Percentiles rank a stretch among this genome's conserved stretches.
These are phyloP conservation scores for Pandemis heparana DNA, from an alignment of 2,888 invertebrate genomes.

Conservation along the genomic window DNA sequence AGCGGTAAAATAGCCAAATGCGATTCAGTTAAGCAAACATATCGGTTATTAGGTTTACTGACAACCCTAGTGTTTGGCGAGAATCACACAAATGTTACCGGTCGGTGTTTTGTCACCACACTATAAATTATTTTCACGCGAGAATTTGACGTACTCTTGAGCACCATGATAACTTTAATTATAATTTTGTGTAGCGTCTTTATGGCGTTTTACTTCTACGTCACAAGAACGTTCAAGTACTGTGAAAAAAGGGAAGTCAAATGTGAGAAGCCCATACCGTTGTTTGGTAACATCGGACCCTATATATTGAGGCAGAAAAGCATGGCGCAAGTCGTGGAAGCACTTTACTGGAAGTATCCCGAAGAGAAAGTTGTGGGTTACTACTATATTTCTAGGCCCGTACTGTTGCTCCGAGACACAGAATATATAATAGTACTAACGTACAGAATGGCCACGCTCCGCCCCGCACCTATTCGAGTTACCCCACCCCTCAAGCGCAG, in stretches of 20 bases:
- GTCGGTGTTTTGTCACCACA: too few relatives aligned
- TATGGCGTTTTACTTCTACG: conserved; percentile 21
- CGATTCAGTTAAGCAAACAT: too few relatives aligned
- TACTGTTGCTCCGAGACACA: too few relatives aligned
- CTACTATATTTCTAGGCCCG: conserved; percentile 27
- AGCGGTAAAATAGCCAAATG: too few relatives aligned
- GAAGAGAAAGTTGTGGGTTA: conserved; percentile 35
- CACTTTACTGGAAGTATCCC: conserved; percentile 27
- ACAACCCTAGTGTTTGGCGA: too few relatives aligned
- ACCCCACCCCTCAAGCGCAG: too few relatives aligned
- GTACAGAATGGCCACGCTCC: too few relatives aligned
- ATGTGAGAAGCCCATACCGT: conserved; percentile 23
- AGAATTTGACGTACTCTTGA: not conserved
- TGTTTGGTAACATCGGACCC: conserved; percentile 24
- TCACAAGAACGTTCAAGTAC: conserved; percentile 27
- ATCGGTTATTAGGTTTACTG: too few relatives aligned
- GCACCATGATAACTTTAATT: conserved; percentile 2
- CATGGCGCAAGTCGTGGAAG: conserved; percentile 18
- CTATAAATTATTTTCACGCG: too few relatives aligned
- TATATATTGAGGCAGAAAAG: conserved; percentile 20
- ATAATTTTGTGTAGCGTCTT: conserved; percentile 5
- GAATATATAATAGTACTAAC: too few relatives aligned
- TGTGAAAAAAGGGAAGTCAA: conserved; percentile 29
- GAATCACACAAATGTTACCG: too few relatives aligned
- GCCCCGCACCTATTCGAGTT: too few relatives aligned